phyloP scores from a whole-genome alignment of 2,888 invertebrate species.

The Lasioglossum lativentre region DNA sequence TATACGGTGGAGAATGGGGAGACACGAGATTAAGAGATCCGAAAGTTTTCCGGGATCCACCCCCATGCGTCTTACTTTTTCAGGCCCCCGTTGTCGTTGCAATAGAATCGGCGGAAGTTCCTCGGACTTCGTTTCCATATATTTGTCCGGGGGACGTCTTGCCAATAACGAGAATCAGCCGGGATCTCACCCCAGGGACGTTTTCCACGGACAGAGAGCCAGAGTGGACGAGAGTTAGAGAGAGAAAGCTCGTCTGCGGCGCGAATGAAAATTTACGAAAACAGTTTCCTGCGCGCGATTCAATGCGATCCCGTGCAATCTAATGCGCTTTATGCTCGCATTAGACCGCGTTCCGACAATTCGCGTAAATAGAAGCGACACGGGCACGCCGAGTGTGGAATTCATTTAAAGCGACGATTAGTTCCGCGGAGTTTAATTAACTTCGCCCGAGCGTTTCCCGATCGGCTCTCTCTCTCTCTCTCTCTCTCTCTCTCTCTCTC shows the following conservation, averaged over 20 bases:
- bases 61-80: not conserved
- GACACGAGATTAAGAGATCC: slow-evolving; percentile 17
- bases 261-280: not conserved
- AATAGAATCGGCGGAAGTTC: slow-evolving; percentile 24
- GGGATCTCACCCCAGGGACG: not conserved
- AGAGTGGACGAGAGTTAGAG: not conserved
- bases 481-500: too few relatives aligned
- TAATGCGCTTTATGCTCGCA: not conserved
- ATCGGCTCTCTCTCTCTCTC: not conserved
- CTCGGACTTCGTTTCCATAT: slow-evolving; percentile 3
- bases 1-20: not conserved
- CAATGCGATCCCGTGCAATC: not conserved
- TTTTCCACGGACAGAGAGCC: not conserved
- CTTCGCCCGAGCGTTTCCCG: not conserved
- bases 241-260: not conserved
- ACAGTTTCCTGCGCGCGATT: not conserved
- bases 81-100: not conserved
- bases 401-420: slow-evolving; percentile 16
- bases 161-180: slow-evolving; percentile 14
- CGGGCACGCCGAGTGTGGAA: not conserved
- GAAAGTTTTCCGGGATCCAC: slow-evolving; percentile 1
- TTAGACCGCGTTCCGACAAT: not conserved
- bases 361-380: not conserved
- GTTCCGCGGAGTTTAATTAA: slow-evolving; percentile 28
- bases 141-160: not conserved